A percentile compares a stretch with the other conserved stretches of the same genome.
These are phyloP conservation scores for roundworm (Caenorhabditis elegans) DNA, from an alignment of 1,140 invertebrate genomes.

Conservation along the genomic window WBcel235 BX284602.5:14651001-14651500, in stretches of 20 bases:
- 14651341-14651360: too few relatives aligned
- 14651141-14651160: not conserved
- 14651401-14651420: too few relatives aligned
- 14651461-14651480: too few relatives aligned
- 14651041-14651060: slow-evolving; percentile 26
- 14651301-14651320: not conserved
- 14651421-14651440: too few relatives aligned
- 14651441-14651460: too few relatives aligned
- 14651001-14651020: slow-evolving; percentile 35
- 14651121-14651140: not conserved
- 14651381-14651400: too few relatives aligned
- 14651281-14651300: not conserved
- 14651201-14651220: not conserved
- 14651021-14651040: slow-evolving; percentile 32
- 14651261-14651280: not conserved
- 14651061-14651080: slow-evolving; percentile 7
- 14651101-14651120: not conserved
- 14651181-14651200: not conserved
- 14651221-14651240: too few relatives aligned
- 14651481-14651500: too few relatives aligned
- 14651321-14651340: too few relatives aligned
- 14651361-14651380: too few relatives aligned
- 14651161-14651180: not conserved
- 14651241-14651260: too few relatives aligned
- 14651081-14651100: slow-evolving; percentile 32